phyloP scores from a whole-genome alignment of 2,888 invertebrate species.

The Metopia argyrocephala region DNA sequence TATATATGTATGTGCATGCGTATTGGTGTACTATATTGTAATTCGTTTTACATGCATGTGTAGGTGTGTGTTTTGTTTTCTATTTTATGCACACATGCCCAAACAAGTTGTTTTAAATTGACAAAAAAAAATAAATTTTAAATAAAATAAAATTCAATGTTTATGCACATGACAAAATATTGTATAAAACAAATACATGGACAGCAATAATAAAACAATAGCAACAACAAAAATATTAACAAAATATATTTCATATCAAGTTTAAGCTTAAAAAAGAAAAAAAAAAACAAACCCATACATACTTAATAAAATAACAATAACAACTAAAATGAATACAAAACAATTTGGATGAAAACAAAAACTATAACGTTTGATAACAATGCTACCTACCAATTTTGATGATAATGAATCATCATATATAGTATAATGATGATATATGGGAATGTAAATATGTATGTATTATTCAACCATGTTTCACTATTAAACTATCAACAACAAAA shows the following conservation, averaged over 20 bases:
- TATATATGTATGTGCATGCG: not conserved
- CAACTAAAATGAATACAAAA: constrained; percentile 27
- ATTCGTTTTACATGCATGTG: too few relatives aligned
- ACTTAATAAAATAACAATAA: constrained; percentile 41
- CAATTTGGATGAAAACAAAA: not conserved
- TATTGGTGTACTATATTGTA: constrained; percentile 10
- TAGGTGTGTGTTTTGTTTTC: constrained; percentile 28
- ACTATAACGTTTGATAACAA: not conserved
- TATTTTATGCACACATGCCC: constrained; percentile 33
- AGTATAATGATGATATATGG: not conserved
- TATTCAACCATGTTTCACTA: not conserved
- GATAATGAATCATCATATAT: not conserved
- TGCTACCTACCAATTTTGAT: not conserved
- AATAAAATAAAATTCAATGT: constrained; percentile 53
- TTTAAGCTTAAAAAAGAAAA: not conserved
- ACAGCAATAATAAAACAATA: constrained; percentile 28
- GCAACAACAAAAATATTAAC: not conserved
- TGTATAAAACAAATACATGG: constrained; percentile 24
- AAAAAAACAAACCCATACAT: constrained; percentile 19
- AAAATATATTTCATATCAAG: constrained; percentile 23
- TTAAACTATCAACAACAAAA: constrained; percentile 51
- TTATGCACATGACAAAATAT: constrained; percentile 60
- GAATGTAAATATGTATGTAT: too few relatives aligned
- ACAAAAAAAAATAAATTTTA: too few relatives aligned
- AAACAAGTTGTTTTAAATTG: constrained; percentile 15